phyloP scores from a whole-genome alignment of 2,888 invertebrate species.

The Dermolepida albohirtum region DNA sequence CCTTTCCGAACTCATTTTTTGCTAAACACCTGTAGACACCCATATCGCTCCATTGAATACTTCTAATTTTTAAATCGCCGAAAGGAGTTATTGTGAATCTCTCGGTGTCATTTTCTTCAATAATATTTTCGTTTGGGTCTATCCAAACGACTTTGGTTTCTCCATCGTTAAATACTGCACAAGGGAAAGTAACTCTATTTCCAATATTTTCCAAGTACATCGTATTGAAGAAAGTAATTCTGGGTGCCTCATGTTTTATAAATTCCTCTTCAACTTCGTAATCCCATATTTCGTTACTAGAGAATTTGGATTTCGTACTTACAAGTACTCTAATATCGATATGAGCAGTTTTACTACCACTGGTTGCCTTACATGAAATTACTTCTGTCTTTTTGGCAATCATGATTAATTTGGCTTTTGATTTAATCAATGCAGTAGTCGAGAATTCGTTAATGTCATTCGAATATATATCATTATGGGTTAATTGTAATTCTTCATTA shows the following conservation, averaged over 20 bases:
- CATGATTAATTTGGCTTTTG: constrained; percentile 79
- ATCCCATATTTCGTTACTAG: constrained; percentile 57
- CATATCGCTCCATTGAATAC: constrained; percentile 84
- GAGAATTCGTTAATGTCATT: constrained; percentile 71
- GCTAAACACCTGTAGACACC: constrained; percentile 83
- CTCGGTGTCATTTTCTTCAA: constrained; percentile 67
- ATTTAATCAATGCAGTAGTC: constrained; percentile 70
- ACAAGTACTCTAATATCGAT: constrained; percentile 73
- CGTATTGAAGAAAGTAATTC: constrained; percentile 62
- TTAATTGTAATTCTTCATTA: constrained; percentile 74
- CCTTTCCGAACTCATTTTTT: constrained; percentile 74
- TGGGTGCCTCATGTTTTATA: constrained; percentile 57
- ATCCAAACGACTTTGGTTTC: constrained; percentile 76
- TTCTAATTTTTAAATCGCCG: constrained; percentile 81
- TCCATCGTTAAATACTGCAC: constrained; percentile 74
- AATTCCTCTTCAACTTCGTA: constrained; percentile 45
- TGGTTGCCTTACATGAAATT: constrained; percentile 82
- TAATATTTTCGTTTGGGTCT: constrained; percentile 68
- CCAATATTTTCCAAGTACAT: constrained; percentile 66
- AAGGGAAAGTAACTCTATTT: constrained; percentile 75
- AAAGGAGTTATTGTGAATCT: constrained; percentile 69
- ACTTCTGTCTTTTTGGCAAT: constrained; percentile 75
- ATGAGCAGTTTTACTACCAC: constrained; percentile 70
- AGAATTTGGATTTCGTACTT: constrained; percentile 59
- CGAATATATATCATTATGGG: constrained; percentile 71